These are phyloP conservation scores for Platichthys stellatus DNA, from an alignment of 2,113 vertebrate genomes.

Conservation along the genomic window DNA sequence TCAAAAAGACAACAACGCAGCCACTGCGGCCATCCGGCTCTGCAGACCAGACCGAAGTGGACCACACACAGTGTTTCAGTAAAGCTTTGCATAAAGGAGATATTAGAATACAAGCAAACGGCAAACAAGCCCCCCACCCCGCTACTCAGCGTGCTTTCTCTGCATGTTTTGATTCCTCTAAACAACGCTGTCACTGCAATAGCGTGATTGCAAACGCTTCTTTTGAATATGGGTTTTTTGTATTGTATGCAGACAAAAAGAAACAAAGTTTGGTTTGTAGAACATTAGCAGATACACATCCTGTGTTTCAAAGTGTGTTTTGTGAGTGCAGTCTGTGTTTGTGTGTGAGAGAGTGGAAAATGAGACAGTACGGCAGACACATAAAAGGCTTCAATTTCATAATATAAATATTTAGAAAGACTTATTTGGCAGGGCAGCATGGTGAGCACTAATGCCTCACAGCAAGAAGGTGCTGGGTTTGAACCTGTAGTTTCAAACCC, in stretches of 20 bases:
- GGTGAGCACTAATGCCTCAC: neutral
- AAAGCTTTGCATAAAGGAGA: conserved; percentile 72
- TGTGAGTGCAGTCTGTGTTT: conserved; percentile 51
- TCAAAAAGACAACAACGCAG: conserved; percentile 73
- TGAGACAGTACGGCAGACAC: conserved; percentile 30
- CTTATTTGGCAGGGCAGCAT: conserved; percentile 8
- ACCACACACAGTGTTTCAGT: conserved; percentile 79
- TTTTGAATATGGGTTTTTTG: conserved; percentile 56
- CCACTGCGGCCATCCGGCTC: conserved; percentile 53
- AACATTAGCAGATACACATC: conserved; percentile 54
- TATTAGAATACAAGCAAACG: conserved; percentile 77
- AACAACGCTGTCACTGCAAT: conserved; percentile 67
- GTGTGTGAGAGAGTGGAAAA: conserved; percentile 37
- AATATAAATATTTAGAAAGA: conserved; percentile 57
- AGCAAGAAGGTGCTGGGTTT: neutral
- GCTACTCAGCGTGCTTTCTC: conserved; percentile 47
- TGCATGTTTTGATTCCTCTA: conserved; percentile 63
- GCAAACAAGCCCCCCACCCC: conserved; percentile 60
- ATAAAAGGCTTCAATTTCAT: conserved; percentile 50
- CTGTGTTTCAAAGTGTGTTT: conserved; percentile 67
- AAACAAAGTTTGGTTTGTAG: conserved; percentile 55
- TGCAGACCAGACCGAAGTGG: conserved; percentile 61
- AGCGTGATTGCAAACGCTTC: conserved; percentile 56
- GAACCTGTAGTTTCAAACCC: neutral
- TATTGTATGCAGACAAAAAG: conserved; percentile 47